Base-by-base conservation (phyloP, 2,888 invertebrate species). In the Orchestes rusci region DNA sequence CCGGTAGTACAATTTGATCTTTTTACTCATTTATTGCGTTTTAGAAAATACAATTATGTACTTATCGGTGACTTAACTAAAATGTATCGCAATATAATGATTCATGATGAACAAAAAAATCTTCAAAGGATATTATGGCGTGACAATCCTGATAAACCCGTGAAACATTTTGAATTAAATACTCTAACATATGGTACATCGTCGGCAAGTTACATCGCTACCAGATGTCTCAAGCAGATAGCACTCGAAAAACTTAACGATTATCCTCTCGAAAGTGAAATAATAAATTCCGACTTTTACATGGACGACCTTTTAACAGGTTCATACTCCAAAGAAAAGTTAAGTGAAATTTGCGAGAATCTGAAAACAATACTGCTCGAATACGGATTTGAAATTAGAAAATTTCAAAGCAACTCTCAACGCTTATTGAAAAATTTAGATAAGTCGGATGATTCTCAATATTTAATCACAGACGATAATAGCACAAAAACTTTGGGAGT, bases 321-420 rank as follows among this genome's bases (percentile, higher is more conserved):
- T 2, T 10, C 27, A 10, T 10, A 27, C 12, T 27, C 27, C 12
- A 27, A 12, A 10, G 27, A 27, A 10, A 27, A 27, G 12, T 27
- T 27, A 2, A 10, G 2, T 27, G 12, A 27, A 10, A 10, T 27
- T 10, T 27, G 27, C 27, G 12, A 12, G 12, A 27, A 27, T 27
- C 12, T 27, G 12, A 10, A 27, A 2, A 2, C 10, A 27, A 27
- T 27, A 27, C 27, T 27, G 8, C 8, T 8, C 1, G 2, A 31
- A 31, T 31, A 31, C 13, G 31, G 31, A 8, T 31, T 31, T 31
- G n/a, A 10, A 3, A n/a, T 31, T 12, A 10, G 31, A 31, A 31
- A 31, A 2, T 31, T 27, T 12, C 27, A 27, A 27, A 2, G 27
- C 12, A 27, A 27, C 12, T 27, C n/a, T n/a, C n/a, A n/a, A n/a